phyloP scores from a whole-genome alignment of 1,140 invertebrate genomes.

The Augochlora pura region DNA sequence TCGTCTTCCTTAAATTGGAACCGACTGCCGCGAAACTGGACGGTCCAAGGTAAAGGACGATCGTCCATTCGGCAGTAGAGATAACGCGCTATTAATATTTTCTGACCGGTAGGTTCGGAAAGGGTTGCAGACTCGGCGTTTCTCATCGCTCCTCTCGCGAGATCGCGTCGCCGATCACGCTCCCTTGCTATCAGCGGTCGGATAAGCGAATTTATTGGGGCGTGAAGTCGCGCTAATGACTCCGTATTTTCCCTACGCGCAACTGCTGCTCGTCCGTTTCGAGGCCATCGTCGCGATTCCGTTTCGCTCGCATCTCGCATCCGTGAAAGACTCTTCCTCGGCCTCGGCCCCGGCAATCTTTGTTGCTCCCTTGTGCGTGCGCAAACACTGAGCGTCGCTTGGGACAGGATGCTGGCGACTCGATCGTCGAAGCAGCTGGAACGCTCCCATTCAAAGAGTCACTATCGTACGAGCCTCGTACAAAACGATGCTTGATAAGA shows the following conservation, averaged over 20 bases:
- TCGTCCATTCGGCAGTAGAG: too few relatives aligned
- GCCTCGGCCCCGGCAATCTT: background rate
- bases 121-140: too few relatives aligned
- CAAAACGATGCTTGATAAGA: constrained; percentile 70
- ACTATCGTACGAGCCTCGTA: constrained; percentile 64
- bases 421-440: constrained; percentile 67
- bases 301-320: background rate
- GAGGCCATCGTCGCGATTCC: constrained; percentile 13
- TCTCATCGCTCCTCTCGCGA: too few relatives aligned
- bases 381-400: constrained; percentile 32
- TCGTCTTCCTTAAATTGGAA: too few relatives aligned
- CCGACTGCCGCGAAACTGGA: too few relatives aligned
- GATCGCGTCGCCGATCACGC: too few relatives aligned
- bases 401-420: constrained; percentile 66
- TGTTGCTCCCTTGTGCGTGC: constrained; percentile 12
- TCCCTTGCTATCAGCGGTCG: background rate
- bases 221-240: background rate
- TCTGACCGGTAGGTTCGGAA: too few relatives aligned
- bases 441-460: constrained; percentile 66
- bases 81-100: too few relatives aligned
- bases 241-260: background rate
- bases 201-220: constrained; percentile 12
- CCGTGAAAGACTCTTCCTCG: constrained; percentile 17
- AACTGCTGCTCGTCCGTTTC: background rate
- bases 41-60: too few relatives aligned